A percentile compares a stretch with the other conserved stretches of the same genome.
Conservation (phyloP, 2,113 vertebrate genomes). For the Trematocara nigrifrons region DNA sequence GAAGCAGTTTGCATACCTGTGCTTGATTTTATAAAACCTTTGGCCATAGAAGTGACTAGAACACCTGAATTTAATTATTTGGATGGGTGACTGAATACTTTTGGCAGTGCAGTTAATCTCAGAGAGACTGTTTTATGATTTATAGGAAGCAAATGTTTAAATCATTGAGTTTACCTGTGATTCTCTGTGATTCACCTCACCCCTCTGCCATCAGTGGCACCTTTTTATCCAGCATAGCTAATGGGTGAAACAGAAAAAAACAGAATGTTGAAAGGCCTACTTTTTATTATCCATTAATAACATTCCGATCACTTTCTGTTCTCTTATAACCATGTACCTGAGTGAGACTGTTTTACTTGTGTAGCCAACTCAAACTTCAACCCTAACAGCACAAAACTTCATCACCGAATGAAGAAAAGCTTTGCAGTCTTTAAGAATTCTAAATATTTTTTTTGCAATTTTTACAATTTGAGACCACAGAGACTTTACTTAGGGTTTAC, state of each 20-base stretch:
- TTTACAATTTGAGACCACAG: not conserved
- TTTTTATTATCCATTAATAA: no score
- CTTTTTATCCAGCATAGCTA: not conserved
- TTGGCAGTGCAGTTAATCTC: not conserved
- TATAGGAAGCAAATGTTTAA: rapidly evolving
- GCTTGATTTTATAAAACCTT: not conserved
- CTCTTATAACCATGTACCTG: not conserved
- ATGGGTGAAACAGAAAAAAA: not conserved
- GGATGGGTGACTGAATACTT: not conserved
- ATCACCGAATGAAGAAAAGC: no score
- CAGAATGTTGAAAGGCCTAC: not conserved
- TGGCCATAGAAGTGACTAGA: rapidly evolving
- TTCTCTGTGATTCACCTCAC: rapidly evolving
- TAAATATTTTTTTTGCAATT: no score
- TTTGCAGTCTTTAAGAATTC: no score
- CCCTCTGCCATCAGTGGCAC: rapidly evolving
- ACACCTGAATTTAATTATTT: not conserved
- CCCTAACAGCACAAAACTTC: no score
- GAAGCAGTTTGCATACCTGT: not conserved
- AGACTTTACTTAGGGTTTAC: rapidly evolving
- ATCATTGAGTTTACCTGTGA: not conserved
- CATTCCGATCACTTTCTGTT: no score
- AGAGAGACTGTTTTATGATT: not conserved
- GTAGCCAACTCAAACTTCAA: no score
- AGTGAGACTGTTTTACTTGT: no score